Base-by-base conservation (phyloP, 1,140 invertebrate genomes). In the Acromyrmex heyeri region DNA sequence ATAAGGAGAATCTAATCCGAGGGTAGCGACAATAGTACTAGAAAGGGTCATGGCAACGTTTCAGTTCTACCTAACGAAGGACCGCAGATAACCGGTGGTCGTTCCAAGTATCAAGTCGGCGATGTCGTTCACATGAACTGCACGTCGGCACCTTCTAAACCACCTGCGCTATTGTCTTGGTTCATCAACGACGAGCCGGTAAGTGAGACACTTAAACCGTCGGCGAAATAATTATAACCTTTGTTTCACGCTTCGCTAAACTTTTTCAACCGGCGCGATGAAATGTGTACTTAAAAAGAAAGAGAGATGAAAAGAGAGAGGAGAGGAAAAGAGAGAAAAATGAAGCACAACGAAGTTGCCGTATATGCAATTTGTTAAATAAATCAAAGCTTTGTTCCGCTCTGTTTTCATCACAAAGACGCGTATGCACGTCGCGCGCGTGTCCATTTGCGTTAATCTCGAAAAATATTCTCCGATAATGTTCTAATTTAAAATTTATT, bases 181-280 rank as follows among this genome's bases (percentile, higher is more conserved):
- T 98, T 97, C 93, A 97, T 99, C 92, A 99, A 99, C 92, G 97
- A 97, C 53, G 97, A 98, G 90, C 97, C 97, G 90, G 97, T 97
- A 91, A 96, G 96, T 88, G 73, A 87, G 48, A 82, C 34, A 64
- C 72, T 86, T 75, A 79, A 79, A 85, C 16, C 50, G 83, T 70
- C 44, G 38, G 10, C 59, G 38, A 64, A 75, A 67, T 64, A 64
- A 55, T 70, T 67, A 50, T 55, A 34, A 59, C 12, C 59, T 69
- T 72, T 82, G 55, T 61, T 62, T 81, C 34, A 57, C 27, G 76
- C 62, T 69, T 16, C 64, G n/a, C 61, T 62, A 48, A 34, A 50
- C 75, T 78, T 59, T 75, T 78, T 48, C 14, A 16, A 50, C n/a
- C 24, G 3, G 59, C 53, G 38, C 67, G 12, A 69, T 48, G 27